Evolutionary conservation across 2,113 vertebrate species (phyloP), one percentile per base, ranked within the genome.

Genomic region (Cyprinodon variegatus): DNA sequence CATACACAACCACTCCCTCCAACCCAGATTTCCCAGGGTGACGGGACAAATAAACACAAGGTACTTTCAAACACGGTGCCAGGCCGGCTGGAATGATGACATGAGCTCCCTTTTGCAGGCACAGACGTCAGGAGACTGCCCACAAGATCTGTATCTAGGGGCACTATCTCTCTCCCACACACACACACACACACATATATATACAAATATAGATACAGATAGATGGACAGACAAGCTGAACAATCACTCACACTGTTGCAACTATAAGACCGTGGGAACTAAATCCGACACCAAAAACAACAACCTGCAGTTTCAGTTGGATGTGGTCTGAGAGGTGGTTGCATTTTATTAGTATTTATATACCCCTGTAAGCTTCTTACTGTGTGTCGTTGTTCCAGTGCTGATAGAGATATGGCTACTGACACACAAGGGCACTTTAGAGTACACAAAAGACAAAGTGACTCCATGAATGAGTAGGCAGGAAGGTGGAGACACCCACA

Each of bases 11-110:
- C 61, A 65, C 65, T 72, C 72, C 65, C 75, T 39, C 50, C 76
- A 81, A 81, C 43, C 83, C 83, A 88, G 79, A 90, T 87, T 90
- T 87, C 80, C 86, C 85, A 77, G 86, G 85, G 83, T 77, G 87
- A 91, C 86, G 83, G 89, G 74, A 85, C 90, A 88, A 93, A 91
- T 89, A 93, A 89, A 90, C 81, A 90, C 75, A 3, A 60, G 75
- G 70, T 65, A 75, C 80, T 43, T 68, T 72, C 72, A 78, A 29
- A 45, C 66, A 61, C 39, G 83, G 84, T 89, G 81, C 90, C 85
- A 81, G 83, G 75, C 85, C 11, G 85, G 74, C 76, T 68, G 65
- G 73, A 43, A 78, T 89, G 87, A 93, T 84, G 88, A 91, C 88
- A 92, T 85, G 68, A 82, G 74, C 72, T 82, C 74, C 82, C 68